Conservation (phyloP, 2,113 vertebrate genomes). For the Elgaria multicarinata region DNA sequence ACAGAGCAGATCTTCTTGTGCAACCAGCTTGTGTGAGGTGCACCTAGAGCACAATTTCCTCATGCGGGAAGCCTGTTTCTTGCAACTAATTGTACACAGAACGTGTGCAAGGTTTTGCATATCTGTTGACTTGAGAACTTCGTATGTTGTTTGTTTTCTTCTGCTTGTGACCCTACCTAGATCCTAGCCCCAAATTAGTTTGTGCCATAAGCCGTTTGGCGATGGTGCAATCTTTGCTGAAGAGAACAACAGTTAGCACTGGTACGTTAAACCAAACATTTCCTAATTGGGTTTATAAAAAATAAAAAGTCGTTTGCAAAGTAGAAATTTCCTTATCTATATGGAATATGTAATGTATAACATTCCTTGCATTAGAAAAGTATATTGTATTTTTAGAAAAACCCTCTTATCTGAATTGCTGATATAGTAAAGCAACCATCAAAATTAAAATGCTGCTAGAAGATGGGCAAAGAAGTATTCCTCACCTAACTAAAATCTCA, state of each 20-base stretch:
- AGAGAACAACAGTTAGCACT: slow-evolving; percentile 45
- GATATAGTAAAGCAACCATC: slow-evolving; percentile 46
- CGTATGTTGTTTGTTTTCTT: background rate
- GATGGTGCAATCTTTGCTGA: slow-evolving; percentile 49
- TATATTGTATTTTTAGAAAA: slow-evolving; percentile 65
- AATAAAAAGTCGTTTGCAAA: slow-evolving; percentile 79
- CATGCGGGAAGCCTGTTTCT: background rate
- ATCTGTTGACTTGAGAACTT: background rate
- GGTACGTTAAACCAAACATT: slow-evolving; percentile 68
- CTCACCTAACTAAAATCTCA: slow-evolving; percentile 47
- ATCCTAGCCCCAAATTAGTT: background rate
- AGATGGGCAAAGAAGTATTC: slow-evolving; percentile 58
- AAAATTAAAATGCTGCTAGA: slow-evolving; percentile 55
- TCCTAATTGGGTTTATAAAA: slow-evolving; percentile 46
- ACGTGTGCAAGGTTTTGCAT: background rate
- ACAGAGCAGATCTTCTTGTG: background rate
- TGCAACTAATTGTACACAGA: too few relatives aligned
- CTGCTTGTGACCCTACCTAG: background rate
- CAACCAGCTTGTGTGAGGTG: background rate
- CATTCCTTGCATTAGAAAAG: slow-evolving; percentile 74
- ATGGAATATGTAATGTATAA: slow-evolving; percentile 76
- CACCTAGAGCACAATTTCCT: background rate
- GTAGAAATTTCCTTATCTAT: slow-evolving; percentile 74
- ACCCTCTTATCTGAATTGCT: slow-evolving; percentile 61
- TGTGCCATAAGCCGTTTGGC: slow-evolving; percentile 32